phyloP scores from a whole-genome alignment of 2,888 invertebrate species.

The Craniophora ligustri region DNA sequence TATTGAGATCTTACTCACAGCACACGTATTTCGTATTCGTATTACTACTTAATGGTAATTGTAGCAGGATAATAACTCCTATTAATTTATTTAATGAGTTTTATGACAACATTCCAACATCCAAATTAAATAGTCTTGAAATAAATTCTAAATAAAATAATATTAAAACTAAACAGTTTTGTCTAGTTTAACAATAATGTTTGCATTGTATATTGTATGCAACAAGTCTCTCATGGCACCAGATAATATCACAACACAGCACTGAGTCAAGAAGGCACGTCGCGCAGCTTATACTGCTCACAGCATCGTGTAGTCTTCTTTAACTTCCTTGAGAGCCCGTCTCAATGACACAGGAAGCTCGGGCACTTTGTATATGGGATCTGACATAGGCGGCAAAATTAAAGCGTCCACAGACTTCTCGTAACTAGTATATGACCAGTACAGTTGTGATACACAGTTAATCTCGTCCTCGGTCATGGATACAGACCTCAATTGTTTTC shows the following conservation, averaged over 20 bases:
- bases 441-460: conserved; percentile 74
- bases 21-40: conserved; percentile 63
- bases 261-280: conserved; percentile 40
- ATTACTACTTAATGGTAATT: conserved; percentile 37
- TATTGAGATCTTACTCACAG: conserved; percentile 85
- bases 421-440: conserved; percentile 74
- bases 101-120: conserved; percentile 51
- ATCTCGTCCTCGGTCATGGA: conserved; percentile 81
- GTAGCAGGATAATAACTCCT: conserved; percentile 22
- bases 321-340: conserved; percentile 72
- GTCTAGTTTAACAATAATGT: conserved; percentile 26
- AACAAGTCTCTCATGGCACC: conserved; percentile 67
- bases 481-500: conserved; percentile 73
- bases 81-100: conserved; percentile 29
- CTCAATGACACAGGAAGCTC: conserved; percentile 74
- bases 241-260: conserved; percentile 63
- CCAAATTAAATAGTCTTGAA: conserved; percentile 52
- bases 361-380: conserved; percentile 79
- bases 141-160: conserved; percentile 38
- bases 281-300: conserved; percentile 53
- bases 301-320: conserved; percentile 66
- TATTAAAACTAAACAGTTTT: conserved; percentile 39
- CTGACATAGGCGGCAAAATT: conserved; percentile 76
- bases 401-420: conserved; percentile 76
- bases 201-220: conserved; percentile 41